A percentile compares a stretch with the other conserved stretches of the same genome.
phyloP scores from a whole-genome alignment of 2,888 invertebrate species.

The Amphipyra berbera region DNA sequence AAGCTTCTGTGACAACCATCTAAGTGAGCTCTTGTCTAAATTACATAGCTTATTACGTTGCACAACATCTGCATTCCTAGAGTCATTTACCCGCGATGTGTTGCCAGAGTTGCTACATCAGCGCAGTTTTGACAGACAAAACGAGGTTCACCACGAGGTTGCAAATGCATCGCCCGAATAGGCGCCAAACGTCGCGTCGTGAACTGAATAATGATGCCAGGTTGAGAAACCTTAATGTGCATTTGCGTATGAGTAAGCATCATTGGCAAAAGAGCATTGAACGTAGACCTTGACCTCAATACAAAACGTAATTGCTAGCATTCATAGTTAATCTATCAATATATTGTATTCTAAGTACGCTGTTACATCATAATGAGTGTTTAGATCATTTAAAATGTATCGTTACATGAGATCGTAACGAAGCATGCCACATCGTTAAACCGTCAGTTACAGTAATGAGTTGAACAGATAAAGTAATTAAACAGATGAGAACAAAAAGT shows the following conservation, averaged over 20 bases:
- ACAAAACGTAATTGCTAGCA: slow-evolving; percentile 28
- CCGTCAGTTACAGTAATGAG: slow-evolving; percentile 60
- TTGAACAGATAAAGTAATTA: slow-evolving; percentile 64
- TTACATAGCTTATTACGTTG: slow-evolving; percentile 54
- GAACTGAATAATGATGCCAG: slow-evolving; percentile 75
- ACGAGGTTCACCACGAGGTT: slow-evolving; percentile 49
- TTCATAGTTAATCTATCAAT: slow-evolving; percentile 27
- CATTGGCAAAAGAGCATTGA: slow-evolving; percentile 61
- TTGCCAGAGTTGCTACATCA: slow-evolving; percentile 67
- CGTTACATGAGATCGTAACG: slow-evolving; percentile 42
- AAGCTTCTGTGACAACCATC: slow-evolving; percentile 8
- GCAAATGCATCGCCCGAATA: slow-evolving; percentile 75
- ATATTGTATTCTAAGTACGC: slow-evolving; percentile 17
- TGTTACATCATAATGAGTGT: slow-evolving; percentile 17
- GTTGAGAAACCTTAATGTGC: slow-evolving; percentile 71
- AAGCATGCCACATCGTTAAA: slow-evolving; percentile 56
- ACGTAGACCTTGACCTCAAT: slow-evolving; percentile 67
- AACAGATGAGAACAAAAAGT: slow-evolving; percentile 63
- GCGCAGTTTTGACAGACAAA: slow-evolving; percentile 66
- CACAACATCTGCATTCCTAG: slow-evolving; percentile 70
- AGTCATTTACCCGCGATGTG: slow-evolving; percentile 61
- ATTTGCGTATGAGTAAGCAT: slow-evolving; percentile 59
- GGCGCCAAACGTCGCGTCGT: slow-evolving; percentile 69
- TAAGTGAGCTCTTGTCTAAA: slow-evolving; percentile 12
- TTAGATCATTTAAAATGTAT: slow-evolving; percentile 19